Conservation (phyloP, 2,797 vertebrate genomes). For the Schizopygopsis malacanthus region DNA sequence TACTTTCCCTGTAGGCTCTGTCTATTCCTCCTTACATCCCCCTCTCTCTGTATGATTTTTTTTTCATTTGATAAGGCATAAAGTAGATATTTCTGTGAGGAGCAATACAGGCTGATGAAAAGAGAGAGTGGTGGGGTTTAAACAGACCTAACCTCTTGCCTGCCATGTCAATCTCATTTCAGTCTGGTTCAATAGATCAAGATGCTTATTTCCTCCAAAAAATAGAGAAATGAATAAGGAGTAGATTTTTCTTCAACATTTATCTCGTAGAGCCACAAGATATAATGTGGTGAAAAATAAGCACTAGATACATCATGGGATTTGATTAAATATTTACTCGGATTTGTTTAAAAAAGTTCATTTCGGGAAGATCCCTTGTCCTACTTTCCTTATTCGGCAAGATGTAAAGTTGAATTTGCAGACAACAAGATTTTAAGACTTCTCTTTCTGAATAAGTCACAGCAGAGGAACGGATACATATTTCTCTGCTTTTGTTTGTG, state of each 20-base stretch:
- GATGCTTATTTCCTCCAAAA: constrained; percentile 68
- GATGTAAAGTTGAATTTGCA: background rate
- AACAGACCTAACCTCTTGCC: constrained; percentile 73
- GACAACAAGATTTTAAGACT: background rate
- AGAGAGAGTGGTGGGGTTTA: constrained; percentile 65
- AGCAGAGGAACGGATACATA: constrained; percentile 52
- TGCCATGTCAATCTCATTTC: constrained; percentile 81
- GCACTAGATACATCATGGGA: background rate
- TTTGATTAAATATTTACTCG: constrained; percentile 36
- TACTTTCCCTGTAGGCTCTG: constrained; percentile 68
- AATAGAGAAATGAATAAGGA: constrained; percentile 58
- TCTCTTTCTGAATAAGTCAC: constrained; percentile 51
- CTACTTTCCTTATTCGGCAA: background rate
- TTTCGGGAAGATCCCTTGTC: background rate
- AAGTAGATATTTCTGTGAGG: constrained; percentile 75
- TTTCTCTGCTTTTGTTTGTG: constrained; percentile 65
- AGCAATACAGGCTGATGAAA: constrained; percentile 69
- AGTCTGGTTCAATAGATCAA: constrained; percentile 73
- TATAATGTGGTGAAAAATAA: constrained; percentile 25
- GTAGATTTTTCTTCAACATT: constrained; percentile 32
- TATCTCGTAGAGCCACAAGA: constrained; percentile 40
- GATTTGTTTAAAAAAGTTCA: constrained; percentile 29
- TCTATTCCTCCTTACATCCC: constrained; percentile 66
- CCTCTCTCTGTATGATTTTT: constrained; percentile 72
- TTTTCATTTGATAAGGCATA: constrained; percentile 79